Evolutionary conservation across 2,113 vertebrate genomes (phyloP).

Genomic region (Apodemus speciosus): DNA sequence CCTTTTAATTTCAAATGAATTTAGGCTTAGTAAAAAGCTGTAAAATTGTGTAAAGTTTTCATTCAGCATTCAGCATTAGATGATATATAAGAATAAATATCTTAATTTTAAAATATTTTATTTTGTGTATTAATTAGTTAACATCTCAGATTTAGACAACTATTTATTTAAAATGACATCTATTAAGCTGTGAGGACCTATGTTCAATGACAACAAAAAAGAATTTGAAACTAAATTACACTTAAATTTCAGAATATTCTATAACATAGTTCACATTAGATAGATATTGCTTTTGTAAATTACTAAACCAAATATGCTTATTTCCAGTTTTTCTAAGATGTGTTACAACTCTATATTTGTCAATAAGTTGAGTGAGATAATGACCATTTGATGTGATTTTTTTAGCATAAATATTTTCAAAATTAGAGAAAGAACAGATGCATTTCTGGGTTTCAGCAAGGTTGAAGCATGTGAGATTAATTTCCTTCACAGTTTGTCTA

Average conservation of each 20-base stretch:
- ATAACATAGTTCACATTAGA: background rate
- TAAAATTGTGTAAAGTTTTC: background rate
- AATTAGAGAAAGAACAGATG: background rate
- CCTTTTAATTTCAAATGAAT: background rate
- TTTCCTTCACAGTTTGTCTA: slow-evolving; percentile 17
- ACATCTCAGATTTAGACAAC: background rate
- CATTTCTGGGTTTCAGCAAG: background rate
- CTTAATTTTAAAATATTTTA: slow-evolving; percentile 1
- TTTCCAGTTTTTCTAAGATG: background rate
- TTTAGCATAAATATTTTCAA: slow-evolving; percentile 20
- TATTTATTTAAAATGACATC: background rate
- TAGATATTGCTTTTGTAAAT: background rate
- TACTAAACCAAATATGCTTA: background rate
- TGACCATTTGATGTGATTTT: background rate
- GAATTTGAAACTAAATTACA: background rate
- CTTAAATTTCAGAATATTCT: background rate
- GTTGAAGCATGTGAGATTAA: background rate
- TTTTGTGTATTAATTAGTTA: background rate
- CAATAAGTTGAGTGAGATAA: background rate
- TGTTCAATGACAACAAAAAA: background rate
- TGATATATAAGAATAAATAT: background rate
- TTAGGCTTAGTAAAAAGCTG: slow-evolving; percentile 5
- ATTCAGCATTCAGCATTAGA: background rate
- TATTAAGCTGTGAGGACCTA: background rate
- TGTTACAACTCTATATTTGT: background rate